These are phyloP conservation scores for Oeneis ivallda DNA, from an alignment of 2,888 invertebrate genomes.

Conservation along the genomic window DNA sequence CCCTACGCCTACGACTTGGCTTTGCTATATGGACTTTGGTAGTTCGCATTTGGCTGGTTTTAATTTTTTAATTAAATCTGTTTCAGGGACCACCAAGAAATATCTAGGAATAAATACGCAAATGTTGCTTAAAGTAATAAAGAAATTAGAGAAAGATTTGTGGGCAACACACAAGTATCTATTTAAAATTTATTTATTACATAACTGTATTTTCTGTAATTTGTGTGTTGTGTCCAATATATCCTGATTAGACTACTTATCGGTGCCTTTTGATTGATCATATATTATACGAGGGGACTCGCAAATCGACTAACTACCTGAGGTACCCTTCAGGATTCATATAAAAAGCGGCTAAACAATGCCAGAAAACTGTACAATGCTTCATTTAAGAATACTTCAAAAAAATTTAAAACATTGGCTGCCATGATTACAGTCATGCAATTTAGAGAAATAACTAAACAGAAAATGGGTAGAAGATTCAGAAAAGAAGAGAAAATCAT, in stretches of 20 bases:
- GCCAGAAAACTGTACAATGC: not conserved
- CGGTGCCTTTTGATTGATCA: too few species aligned
- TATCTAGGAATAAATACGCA: not conserved
- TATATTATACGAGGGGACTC: too few species aligned
- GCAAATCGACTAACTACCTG: too few species aligned
- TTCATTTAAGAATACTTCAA: not conserved
- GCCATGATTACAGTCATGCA: not conserved
- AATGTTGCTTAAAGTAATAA: not conserved
- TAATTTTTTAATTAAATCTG: not conserved
- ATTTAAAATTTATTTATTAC: too few species aligned
- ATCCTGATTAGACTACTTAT: too few species aligned
- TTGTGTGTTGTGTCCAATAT: too few species aligned
- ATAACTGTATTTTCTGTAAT: too few species aligned
- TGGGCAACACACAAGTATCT: too few species aligned
- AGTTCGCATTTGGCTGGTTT: too few species aligned
- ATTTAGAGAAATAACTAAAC: slow-evolving; percentile 1
- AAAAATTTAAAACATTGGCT: not conserved
- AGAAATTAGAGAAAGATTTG: not conserved
- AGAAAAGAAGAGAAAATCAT: not conserved
- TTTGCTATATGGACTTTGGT: too few species aligned
- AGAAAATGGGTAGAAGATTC: not conserved
- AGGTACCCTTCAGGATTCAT: too few species aligned
- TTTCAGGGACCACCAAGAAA: not conserved
- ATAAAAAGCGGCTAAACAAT: not conserved
- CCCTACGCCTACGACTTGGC: too few species aligned